Conservation (phyloP, 2,888 invertebrate genomes). For the Hydrotaea diabolus region DNA sequence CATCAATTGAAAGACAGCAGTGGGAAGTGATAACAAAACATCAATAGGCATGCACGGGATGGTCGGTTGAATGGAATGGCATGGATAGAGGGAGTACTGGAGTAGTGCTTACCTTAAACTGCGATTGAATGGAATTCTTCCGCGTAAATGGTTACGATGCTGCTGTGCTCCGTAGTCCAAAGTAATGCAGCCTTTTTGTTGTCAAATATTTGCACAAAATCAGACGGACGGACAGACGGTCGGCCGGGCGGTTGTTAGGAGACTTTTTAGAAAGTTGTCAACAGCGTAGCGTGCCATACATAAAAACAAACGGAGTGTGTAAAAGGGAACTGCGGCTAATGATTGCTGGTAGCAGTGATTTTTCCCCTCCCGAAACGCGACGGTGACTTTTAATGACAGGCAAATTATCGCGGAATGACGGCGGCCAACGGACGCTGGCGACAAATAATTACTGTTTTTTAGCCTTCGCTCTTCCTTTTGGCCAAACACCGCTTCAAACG, state of each 20-base stretch:
- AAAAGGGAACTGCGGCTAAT: constrained; percentile 52
- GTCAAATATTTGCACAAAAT: not conserved
- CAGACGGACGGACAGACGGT: not conserved
- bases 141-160: constrained; percentile 8
- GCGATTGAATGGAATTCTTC: constrained; percentile 6
- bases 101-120: constrained; percentile 21
- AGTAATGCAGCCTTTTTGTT: not conserved
- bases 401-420: constrained; percentile 49
- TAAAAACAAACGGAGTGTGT: constrained; percentile 36
- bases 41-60: not conserved
- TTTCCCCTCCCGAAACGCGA: constrained; percentile 23
- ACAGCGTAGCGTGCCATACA: not conserved
- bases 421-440: not conserved
- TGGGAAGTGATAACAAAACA: not conserved
- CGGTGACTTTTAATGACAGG: constrained; percentile 39
- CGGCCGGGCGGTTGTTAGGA: not conserved
- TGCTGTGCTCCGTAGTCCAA: no score
- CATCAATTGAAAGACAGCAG: not conserved
- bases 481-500: not conserved
- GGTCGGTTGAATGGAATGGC: not conserved
- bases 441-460: constrained; percentile 39
- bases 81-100: not conserved
- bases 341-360: constrained; percentile 21
- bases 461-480: not conserved
- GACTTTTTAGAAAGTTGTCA: constrained; percentile 63